Percentiles rank a stretch among this genome's conserved stretches.
phyloP scores from a whole-genome alignment of 23 tunicate genomes.

The Aplidium turbinatum region DNA sequence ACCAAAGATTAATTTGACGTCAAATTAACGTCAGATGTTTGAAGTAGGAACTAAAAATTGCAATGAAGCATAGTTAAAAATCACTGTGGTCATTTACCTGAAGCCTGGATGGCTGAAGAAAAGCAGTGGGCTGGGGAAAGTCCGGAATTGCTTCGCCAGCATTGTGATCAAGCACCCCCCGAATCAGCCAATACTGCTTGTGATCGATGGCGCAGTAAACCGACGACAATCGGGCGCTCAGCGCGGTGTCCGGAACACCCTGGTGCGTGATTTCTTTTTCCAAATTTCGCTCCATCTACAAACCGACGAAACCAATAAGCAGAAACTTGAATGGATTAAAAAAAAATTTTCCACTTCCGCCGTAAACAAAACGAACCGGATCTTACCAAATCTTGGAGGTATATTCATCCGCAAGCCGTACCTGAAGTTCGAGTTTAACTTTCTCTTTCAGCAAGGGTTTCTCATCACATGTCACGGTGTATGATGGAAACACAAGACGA shows the following conservation, averaged over 20 bases:
- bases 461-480: constrained; percentile 47
- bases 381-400: too few relatives aligned
- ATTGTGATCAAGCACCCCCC: constrained; percentile 94
- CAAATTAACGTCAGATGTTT: background rate
- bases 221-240: constrained; percentile 76
- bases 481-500: constrained; percentile 61
- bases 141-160: constrained; percentile 94
- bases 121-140: constrained; percentile 93
- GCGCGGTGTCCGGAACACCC: constrained; percentile 76
- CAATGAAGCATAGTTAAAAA: background rate
- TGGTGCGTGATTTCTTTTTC: constrained; percentile 77
- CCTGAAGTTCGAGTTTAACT: constrained; percentile 70
- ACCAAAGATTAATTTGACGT: background rate
- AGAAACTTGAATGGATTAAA: background rate
- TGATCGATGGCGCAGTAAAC: constrained; percentile 79
- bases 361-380: too few relatives aligned
- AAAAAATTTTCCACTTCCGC: too few relatives aligned
- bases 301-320: background rate
- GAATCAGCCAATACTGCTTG: constrained; percentile 88
- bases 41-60: background rate
- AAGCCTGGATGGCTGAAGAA: constrained; percentile 66
- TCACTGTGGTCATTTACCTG: too few relatives aligned
- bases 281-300: constrained; percentile 94
- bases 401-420: too few relatives aligned
- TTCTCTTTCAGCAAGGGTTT: constrained; percentile 75